Conservation (phyloP, 2,888 invertebrate genomes). For the Agonopterix alstromeriana region DNA sequence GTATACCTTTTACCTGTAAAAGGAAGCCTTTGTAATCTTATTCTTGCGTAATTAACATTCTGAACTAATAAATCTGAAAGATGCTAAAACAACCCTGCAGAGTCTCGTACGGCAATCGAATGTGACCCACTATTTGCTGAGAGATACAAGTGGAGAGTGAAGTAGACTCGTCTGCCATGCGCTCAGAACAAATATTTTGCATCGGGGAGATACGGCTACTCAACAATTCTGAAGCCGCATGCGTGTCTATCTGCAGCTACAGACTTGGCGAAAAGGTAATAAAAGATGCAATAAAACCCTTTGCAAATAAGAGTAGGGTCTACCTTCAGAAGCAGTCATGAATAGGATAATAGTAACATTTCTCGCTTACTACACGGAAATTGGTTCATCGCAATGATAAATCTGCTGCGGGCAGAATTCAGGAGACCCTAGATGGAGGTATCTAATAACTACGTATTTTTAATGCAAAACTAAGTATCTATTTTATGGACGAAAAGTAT, state of each 20-base stretch:
- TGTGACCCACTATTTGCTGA: neutral
- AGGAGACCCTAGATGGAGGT: too few species aligned
- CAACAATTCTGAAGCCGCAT: neutral
- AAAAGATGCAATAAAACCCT: slow-evolving; percentile 12
- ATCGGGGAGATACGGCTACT: slow-evolving; percentile 7
- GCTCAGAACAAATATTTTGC: slow-evolving; percentile 37
- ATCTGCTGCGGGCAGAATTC: too few species aligned
- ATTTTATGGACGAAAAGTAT: too few species aligned
- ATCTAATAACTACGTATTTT: too few species aligned
- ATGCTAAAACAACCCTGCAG: neutral
- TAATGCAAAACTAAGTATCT: too few species aligned
- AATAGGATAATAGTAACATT: slow-evolving; percentile 20
- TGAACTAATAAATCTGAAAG: too few species aligned
- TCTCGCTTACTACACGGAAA: too few species aligned
- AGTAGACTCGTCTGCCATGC: slow-evolving; percentile 8
- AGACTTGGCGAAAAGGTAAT: slow-evolving; percentile 1
- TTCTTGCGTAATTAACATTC: too few species aligned
- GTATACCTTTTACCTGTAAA: too few species aligned
- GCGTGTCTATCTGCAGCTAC: neutral
- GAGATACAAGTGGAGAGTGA: neutral
- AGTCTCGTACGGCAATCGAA: neutral
- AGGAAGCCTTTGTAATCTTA: too few species aligned
- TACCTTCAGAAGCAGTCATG: slow-evolving; percentile 14
- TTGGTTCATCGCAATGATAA: too few species aligned
- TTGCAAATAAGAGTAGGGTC: slow-evolving; percentile 1